Evolutionary conservation across 2,113 vertebrate species (phyloP), one percentile per base, ranked within the genome.

Genomic region (Gorsachius goisagi): DNA sequence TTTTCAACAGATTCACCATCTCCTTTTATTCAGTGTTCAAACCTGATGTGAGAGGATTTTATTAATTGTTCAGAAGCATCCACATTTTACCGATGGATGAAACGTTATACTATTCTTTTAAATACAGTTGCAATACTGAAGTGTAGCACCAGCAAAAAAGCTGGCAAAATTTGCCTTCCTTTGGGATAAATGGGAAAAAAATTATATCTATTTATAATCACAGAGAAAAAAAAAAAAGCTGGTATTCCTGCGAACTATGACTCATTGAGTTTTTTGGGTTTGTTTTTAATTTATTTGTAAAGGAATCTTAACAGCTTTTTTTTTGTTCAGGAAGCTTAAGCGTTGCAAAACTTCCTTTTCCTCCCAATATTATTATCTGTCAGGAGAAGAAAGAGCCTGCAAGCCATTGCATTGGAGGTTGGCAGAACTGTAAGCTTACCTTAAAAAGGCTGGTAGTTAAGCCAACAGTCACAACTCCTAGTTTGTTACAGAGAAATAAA

Each of bases 291-390:
- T 75, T 77, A 44, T 81, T 88, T 79, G 59, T 59, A 82, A 86
- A 90, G 50, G 23, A 89, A 71, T 84, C 30, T n/a, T 63, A 77
- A 60, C 41, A 73, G 72, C 5, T 86, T 60, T 84, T 91, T 60
- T 81, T 66, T 45, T 23, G 11, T 89, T 92, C 63, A 85, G 83
- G 91, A 95, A 89, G 56, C 71, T 80, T 62, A 90, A 84, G 15
- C 3, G 23, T 77, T 90, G 71, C 90, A 91, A 85, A 88, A 90
- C 67, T 93, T 95, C 90, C 88, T 93, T 88, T 85, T 90, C 75
- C 63, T 90, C 59, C 32, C 55, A 69, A 2, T 33, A 79, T 75
- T 67, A 88, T 24, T 64, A 83, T 44, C 78, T 76, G 45, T 55
- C 41, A 88, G 86, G 35, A 60, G 32, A 62, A 55, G 45, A 37